Evolutionary conservation across 2,888 invertebrate species (phyloP).

Genomic region (Hemistola chrysoprasaria): DNA sequence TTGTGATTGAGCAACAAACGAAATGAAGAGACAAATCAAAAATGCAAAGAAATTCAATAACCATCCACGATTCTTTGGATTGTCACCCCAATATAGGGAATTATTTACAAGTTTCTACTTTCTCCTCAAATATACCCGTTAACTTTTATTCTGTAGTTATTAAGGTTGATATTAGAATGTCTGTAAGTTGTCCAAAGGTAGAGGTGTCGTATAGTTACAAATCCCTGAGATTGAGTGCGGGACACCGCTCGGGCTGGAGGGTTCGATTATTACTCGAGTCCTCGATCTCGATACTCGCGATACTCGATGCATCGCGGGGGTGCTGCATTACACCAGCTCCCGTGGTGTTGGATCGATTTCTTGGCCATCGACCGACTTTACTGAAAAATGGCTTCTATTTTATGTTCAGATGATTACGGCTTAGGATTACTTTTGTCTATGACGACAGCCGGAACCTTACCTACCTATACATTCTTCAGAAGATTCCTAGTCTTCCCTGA

Average conservation of each 20-base stretch:
- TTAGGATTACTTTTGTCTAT: no score
- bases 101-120: slow-evolving; percentile 34
- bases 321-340: slow-evolving; percentile 59
- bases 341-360: slow-evolving; percentile 51
- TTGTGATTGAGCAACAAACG: slow-evolving; percentile 52
- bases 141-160: slow-evolving; percentile 22
- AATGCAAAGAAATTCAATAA: slow-evolving; percentile 78
- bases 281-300: slow-evolving; percentile 68
- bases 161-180: slow-evolving; percentile 43
- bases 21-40: slow-evolving; percentile 68
- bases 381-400: slow-evolving; percentile 17
- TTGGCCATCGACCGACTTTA: slow-evolving; percentile 46
- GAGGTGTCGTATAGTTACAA: slow-evolving; percentile 50
- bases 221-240: slow-evolving; percentile 72
- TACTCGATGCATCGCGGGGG: slow-evolving; percentile 70
- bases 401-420: neutral
- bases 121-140: neutral
- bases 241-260: slow-evolving; percentile 55
- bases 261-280: slow-evolving; percentile 72
- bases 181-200: slow-evolving; percentile 24
- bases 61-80: slow-evolving; percentile 67
- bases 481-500: no score
- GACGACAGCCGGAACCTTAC: no score
- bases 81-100: slow-evolving; percentile 68
- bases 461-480: no score